These are phyloP conservation scores for Lethrus apterus DNA, from an alignment of 1,140 invertebrate genomes.

Conservation along the genomic window DNA sequence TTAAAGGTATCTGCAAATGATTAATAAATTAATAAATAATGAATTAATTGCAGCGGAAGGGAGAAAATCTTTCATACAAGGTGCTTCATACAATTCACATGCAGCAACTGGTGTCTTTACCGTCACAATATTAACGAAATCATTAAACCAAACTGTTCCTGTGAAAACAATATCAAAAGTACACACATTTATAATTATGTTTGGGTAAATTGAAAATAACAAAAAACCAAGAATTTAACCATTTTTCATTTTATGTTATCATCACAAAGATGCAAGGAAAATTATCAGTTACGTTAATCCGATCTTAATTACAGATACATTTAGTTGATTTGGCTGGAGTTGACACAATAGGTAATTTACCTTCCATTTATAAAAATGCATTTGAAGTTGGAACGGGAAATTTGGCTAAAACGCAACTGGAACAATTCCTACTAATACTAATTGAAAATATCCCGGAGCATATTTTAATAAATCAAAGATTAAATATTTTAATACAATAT, in stretches of 20 bases:
- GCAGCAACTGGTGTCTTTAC: constrained; percentile 26
- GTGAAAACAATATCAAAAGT: constrained; percentile 24
- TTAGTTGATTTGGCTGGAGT: constrained; percentile 34
- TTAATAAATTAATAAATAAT: too few relatives aligned
- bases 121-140: constrained; percentile 23
- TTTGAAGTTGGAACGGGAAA: constrained; percentile 31
- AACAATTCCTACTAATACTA: constrained; percentile 32
- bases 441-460: constrained; percentile 27
- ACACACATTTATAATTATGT: constrained; percentile 2
- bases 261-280: too few relatives aligned
- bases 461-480: constrained; percentile 25
- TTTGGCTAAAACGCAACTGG: constrained; percentile 31
- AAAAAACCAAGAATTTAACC: background rate
- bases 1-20: constrained; percentile 21
- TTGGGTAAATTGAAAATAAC: background rate
- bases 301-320: constrained; percentile 31
- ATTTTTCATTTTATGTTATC: too few relatives aligned
- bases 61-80: constrained; percentile 22
- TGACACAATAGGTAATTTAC: constrained; percentile 24
- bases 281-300: too few relatives aligned
- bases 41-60: constrained; percentile 25
- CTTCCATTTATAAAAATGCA: constrained; percentile 23
- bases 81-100: constrained; percentile 23
- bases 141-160: constrained; percentile 24
- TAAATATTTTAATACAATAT: constrained; percentile 30